A percentile compares a stretch with the other conserved stretches of the same genome.
phyloP scores from a whole-genome alignment of 1,140 invertebrate genomes.

The Laupala kohalensis region DNA sequence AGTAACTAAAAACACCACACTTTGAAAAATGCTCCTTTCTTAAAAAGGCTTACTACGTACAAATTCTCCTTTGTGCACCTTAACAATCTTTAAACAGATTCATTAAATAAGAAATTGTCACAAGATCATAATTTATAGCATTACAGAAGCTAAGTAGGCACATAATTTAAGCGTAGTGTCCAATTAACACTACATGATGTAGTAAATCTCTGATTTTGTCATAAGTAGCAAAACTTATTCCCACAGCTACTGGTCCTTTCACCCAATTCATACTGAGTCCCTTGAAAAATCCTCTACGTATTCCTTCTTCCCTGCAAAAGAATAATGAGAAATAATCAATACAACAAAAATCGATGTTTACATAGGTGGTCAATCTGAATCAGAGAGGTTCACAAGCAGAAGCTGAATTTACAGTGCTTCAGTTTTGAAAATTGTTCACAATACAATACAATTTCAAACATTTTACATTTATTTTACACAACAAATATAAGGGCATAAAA shows the following conservation, averaged over 20 bases:
- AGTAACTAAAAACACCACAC: too few species aligned
- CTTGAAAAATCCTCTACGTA: conserved; percentile 87
- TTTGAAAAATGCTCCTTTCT: too few species aligned
- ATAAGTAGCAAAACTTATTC: conserved; percentile 94
- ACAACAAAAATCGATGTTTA: not conserved
- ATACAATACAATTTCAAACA: too few species aligned
- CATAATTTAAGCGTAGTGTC: not conserved
- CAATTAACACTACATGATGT: conserved; percentile 16
- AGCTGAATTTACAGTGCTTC: not conserved
- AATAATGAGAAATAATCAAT: conserved; percentile 6
- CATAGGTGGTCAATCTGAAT: too few species aligned
- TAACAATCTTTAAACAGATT: not conserved
- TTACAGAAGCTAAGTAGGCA: not conserved
- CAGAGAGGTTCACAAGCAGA: not conserved
- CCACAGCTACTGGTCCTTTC: conserved; percentile 96
- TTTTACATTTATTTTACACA: too few species aligned
- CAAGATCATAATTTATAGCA: not conserved
- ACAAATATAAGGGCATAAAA: too few species aligned
- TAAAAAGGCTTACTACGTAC: not conserved
- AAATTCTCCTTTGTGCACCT: not conserved
- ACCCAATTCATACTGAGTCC: conserved; percentile 99
- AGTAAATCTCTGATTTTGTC: conserved; percentile 61
- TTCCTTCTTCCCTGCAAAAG: conserved; percentile 63
- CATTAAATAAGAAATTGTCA: not conserved
- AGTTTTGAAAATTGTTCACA: not conserved